Conservation (phyloP, 2,888 invertebrate genomes). For the Drosophila trichaetosa region DNA sequence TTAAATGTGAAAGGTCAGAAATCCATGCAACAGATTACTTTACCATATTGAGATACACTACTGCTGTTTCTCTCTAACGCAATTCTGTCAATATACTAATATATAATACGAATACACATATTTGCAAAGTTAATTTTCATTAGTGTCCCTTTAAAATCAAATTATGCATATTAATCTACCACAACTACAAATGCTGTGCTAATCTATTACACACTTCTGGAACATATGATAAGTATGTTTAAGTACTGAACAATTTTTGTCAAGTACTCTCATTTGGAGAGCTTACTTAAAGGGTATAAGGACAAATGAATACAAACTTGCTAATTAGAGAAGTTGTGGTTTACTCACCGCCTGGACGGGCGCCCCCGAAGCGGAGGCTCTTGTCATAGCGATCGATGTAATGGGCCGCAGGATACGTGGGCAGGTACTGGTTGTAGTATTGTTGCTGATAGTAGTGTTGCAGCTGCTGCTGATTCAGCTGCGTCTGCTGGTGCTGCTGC, state of each 20-base stretch:
- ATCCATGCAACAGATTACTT: not conserved
- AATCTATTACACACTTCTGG: not conserved
- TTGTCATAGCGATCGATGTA: conserved; percentile 83
- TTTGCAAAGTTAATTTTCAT: not conserved
- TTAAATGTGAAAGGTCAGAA: not conserved
- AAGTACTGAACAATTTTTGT: not conserved
- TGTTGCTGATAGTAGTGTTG: conserved; percentile 78
- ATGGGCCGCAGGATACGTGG: conserved; percentile 78
- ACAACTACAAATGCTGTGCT: not conserved
- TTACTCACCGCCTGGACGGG: conserved; percentile 70
- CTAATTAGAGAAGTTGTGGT: not conserved
- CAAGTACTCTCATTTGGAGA: not conserved
- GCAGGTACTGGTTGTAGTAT: conserved; percentile 76
- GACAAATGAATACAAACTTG: not conserved
- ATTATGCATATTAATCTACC: not conserved
- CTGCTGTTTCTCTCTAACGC: not conserved
- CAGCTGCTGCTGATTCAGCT: conserved; percentile 76
- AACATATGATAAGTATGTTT: not conserved
- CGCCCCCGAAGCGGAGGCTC: conserved; percentile 81
- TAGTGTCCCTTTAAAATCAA: not conserved
- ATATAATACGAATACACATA: not conserved
- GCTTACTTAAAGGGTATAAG: not conserved
- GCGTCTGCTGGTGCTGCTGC: conserved; percentile 82
- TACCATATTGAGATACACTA: not conserved
- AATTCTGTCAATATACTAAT: not conserved